Conservation (phyloP, 2,113 vertebrate genomes). For the Aspiorhynchus laticeps region DNA sequence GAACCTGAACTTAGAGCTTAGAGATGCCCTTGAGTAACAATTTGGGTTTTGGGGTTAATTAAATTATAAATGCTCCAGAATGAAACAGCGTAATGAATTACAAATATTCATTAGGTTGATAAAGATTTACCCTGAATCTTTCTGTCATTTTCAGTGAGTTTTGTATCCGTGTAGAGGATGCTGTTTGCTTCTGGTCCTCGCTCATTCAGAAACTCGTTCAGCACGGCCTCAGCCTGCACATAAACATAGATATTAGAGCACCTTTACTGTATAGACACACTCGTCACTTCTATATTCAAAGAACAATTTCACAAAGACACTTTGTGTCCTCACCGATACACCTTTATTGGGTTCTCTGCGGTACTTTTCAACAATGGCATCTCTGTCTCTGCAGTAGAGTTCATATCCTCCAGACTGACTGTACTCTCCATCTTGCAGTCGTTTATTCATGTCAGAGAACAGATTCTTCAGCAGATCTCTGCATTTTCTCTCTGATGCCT, state of each 20-base stretch:
- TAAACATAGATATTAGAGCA: neutral
- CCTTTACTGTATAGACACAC: neutral
- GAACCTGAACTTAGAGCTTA: neutral
- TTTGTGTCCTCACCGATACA: slow-evolving; percentile 54
- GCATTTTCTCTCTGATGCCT: slow-evolving; percentile 53
- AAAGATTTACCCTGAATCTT: slow-evolving; percentile 40
- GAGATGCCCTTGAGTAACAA: neutral
- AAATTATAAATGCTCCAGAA: neutral
- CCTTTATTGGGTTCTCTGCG: slow-evolving; percentile 57
- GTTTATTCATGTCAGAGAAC: slow-evolving; percentile 35
- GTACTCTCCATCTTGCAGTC: slow-evolving; percentile 50
- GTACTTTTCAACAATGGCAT: slow-evolving; percentile 51
- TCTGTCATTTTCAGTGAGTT: slow-evolving; percentile 48
- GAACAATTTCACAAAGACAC: neutral
- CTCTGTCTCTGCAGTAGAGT: slow-evolving; percentile 51
- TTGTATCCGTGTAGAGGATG: slow-evolving; percentile 50
- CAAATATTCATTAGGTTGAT: neutral
- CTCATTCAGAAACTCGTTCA: slow-evolving; percentile 44
- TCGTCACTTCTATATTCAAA: neutral
- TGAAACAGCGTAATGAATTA: neutral
- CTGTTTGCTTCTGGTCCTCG: slow-evolving; percentile 45
- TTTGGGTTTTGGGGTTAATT: neutral
- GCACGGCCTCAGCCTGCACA: slow-evolving; percentile 49
- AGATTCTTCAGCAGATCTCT: slow-evolving; percentile 52
- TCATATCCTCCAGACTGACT: slow-evolving; percentile 60